Base-by-base conservation (phyloP, 2,888 invertebrate species). In the Drosophila infuscata region DNA sequence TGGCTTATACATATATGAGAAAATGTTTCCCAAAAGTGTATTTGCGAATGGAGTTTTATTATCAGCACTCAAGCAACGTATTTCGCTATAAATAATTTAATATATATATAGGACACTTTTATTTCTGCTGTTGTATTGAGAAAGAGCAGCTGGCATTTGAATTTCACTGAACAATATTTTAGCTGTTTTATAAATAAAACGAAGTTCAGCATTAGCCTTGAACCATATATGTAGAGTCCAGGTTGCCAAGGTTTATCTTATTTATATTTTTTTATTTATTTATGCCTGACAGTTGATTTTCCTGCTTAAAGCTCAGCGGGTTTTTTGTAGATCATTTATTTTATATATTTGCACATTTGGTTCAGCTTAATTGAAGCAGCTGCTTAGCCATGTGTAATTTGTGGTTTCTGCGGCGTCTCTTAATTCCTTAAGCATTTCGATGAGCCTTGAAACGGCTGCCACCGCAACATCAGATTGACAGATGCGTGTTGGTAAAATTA, bases 401-500 rank as follows among this genome's bases (percentile, higher is more conserved):
- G 77, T 12, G 77, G 77, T 52, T 67, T 48, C 15, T 49, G 62
- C 17, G 35, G 70, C 32, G 20, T 33, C 57, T 52, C 43, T 48
- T 6, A 6, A 35, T 17, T 35, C n/a, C 29, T 25, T 54, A 38
- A 38, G 41, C 35, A 35, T 52, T 58, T 67, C 43, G 62, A 56
- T 41, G 41, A 38, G 46, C 52, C 57, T 38, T 36, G 36, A 71
- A 36, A 32, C 30, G 33, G 3, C 35, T 36, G 53, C 29, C 12
- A 38, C 17, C 17, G 25, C 35, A 30, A 52, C 46, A 35, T 69
- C 60, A 65, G 38, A 74, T 73, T 73, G 64, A 49, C 56, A 33
- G 38, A 65, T 80, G 76, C 15, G 29, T 46, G 36, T 59, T 69
- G 62, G 59, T 66, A 73, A 70, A 70, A 66, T 77, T 20, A 70